Evolutionary conservation across 1,140 invertebrate species (phyloP).

Genomic region (Trinorchestia longiramus): DNA sequence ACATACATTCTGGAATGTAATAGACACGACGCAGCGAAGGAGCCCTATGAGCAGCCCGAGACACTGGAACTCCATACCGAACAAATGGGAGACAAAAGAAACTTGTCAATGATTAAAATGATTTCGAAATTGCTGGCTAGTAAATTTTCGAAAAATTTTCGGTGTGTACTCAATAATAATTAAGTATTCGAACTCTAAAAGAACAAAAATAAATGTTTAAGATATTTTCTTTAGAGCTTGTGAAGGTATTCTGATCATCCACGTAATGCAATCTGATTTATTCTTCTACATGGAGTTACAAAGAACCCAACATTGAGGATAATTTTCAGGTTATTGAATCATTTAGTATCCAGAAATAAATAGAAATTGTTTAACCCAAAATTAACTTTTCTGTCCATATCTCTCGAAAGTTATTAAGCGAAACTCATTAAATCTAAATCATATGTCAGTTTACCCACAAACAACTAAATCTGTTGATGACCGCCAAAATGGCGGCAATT

Average conservation of each 20-base stretch:
- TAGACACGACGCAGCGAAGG: not conserved
- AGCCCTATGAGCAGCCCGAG: not conserved
- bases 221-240: not conserved
- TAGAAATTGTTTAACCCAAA: no score
- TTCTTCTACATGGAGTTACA: not conserved
- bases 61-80: not conserved
- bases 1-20: conserved; percentile 37
- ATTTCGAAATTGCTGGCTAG: not conserved
- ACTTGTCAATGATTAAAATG: not conserved
- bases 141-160: no score
- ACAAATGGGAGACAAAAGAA: not conserved
- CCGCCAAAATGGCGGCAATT: not conserved
- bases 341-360: no score
- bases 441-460: not conserved
- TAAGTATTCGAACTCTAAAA: no score
- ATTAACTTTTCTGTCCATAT: not conserved
- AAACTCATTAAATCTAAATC: not conserved
- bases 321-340: no score
- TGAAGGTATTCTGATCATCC: not conserved
- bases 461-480: not conserved
- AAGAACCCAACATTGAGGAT: no score
- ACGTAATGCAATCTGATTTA: not conserved
- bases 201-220: not conserved
- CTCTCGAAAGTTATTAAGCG: not conserved
- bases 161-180: no score